These are phyloP conservation scores for Hucho hucho DNA, from an alignment of 2,113 vertebrate genomes.

Conservation along the genomic window DNA sequence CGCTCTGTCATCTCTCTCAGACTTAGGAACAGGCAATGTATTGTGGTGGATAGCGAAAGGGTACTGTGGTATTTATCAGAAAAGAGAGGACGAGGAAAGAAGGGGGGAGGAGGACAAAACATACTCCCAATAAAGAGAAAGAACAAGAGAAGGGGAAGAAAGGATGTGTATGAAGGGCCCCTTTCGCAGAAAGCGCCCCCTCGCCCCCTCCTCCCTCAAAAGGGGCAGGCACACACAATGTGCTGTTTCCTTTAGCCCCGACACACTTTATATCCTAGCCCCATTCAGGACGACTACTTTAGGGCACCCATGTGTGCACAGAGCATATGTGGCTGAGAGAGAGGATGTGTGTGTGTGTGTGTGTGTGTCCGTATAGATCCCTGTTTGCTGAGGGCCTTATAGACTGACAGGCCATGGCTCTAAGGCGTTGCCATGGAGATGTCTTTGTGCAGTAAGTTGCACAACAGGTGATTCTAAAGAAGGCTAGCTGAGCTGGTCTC, in stretches of 20 bases:
- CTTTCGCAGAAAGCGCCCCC: constrained; percentile 56
- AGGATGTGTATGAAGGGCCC: constrained; percentile 74
- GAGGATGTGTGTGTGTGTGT: constrained; percentile 22
- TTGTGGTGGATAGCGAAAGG: constrained; percentile 73
- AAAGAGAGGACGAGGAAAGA: constrained; percentile 42
- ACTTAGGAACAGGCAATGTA: constrained; percentile 73
- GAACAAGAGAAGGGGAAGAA: constrained; percentile 77
- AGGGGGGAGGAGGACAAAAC: constrained; percentile 65
- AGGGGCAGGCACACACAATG: constrained; percentile 63
- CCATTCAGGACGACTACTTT: constrained; percentile 62
- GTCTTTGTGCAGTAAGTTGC: constrained; percentile 64
- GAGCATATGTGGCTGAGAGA: constrained; percentile 29
- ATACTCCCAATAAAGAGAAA: constrained; percentile 77
- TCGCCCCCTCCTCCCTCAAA: constrained; percentile 62
- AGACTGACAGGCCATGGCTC: constrained; percentile 59
- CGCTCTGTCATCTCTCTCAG: constrained; percentile 21
- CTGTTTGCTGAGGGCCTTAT: constrained; percentile 66
- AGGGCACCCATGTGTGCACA: constrained; percentile 53
- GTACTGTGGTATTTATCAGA: constrained; percentile 80
- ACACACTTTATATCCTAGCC: constrained; percentile 72
- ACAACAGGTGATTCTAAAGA: constrained; percentile 73
- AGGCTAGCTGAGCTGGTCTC: constrained; percentile 40
- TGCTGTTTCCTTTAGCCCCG: constrained; percentile 55
- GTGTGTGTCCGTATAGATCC: constrained; percentile 43
- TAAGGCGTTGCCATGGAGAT: constrained; percentile 71